These are phyloP conservation scores for Lepilemur ruficaudatus DNA, from an alignment of 2,797 vertebrate genomes.

Conservation along the genomic window DNA sequence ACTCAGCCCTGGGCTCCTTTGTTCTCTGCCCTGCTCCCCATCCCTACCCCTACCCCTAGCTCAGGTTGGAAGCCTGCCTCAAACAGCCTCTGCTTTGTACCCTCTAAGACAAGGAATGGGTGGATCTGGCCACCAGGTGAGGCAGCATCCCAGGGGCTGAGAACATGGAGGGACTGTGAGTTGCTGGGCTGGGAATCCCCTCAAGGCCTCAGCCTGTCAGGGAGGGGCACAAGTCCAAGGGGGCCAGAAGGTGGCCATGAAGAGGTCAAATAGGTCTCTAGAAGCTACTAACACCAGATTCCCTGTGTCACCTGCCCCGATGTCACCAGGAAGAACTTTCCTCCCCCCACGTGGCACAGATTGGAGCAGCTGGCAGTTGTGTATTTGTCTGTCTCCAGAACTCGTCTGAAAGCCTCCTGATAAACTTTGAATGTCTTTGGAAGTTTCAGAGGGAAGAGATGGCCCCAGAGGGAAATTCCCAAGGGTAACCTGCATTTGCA, in stretches of 20 bases:
- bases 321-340: background rate
- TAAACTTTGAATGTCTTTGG: background rate
- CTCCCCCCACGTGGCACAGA: background rate
- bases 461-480: background rate
- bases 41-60: background rate
- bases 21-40: background rate
- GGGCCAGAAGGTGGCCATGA: background rate
- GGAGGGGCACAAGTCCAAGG: background rate
- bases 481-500: background rate
- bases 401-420: background rate
- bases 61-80: background rate
- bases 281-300: background rate
- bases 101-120: background rate
- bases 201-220: background rate
- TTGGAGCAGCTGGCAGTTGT: background rate
- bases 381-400: background rate
- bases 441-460: background rate
- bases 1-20: background rate
- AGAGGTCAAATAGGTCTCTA: background rate
- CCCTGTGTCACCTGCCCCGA: background rate
- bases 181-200: background rate
- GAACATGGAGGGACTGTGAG: background rate
- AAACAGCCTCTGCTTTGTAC: constrained; percentile 35
- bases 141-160: background rate
- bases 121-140: background rate